Conservation (phyloP, 1,140 invertebrate genomes). For the Gonioctena quinquepunctata region DNA sequence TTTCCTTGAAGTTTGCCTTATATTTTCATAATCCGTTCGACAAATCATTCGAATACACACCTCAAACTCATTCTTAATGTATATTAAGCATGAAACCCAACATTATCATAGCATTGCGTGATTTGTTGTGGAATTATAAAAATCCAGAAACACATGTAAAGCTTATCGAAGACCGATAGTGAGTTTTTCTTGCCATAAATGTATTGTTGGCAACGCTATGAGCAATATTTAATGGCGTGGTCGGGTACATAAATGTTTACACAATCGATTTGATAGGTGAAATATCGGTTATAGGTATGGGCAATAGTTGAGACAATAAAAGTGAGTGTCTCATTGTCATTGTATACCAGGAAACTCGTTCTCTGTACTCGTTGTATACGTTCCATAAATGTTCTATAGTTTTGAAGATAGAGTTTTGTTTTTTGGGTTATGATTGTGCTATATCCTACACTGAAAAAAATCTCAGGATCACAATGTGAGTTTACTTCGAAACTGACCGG, state of each 20-base stretch:
- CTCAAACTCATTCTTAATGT: neutral
- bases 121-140: neutral
- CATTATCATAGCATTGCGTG: neutral
- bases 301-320: no score
- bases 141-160: conserved; percentile 3
- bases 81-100: neutral
- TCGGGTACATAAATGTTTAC: neutral
- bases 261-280: neutral
- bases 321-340: no score
- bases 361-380: no score
- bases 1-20: neutral
- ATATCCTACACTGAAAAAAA: no score
- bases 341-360: no score
- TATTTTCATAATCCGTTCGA: neutral
- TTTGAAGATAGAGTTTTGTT: no score
- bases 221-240: neutral
- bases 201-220: neutral
- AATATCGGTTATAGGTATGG: no score
- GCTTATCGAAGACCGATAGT: neutral
- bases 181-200: neutral
- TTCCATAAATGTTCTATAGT: no score
- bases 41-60: neutral
- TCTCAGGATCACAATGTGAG: no score
- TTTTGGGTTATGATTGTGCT: no score
- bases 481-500: no score